Conservation (phyloP, 2,797 vertebrate species). For the Graptemys geographica region DNA sequence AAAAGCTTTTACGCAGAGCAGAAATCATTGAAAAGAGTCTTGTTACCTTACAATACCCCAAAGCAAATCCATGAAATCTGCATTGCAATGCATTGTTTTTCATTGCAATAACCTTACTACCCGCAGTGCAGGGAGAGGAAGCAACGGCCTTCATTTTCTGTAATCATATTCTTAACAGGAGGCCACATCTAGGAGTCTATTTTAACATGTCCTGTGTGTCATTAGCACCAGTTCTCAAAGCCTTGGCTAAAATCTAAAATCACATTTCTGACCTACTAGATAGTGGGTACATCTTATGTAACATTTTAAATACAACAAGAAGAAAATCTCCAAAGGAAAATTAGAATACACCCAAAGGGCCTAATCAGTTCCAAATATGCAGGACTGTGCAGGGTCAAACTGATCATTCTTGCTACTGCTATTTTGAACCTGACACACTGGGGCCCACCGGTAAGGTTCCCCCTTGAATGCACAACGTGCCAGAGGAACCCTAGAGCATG, state of each 20-base stretch:
- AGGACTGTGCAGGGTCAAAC: background rate
- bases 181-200: background rate
- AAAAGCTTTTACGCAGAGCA: constrained; percentile 45
- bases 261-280: background rate
- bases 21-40: constrained; percentile 52
- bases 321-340: background rate
- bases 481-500: background rate
- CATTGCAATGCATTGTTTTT: background rate
- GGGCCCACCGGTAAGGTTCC: fast-evolving
- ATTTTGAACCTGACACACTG: background rate
- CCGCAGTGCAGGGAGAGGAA: background rate
- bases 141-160: background rate
- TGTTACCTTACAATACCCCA: constrained; percentile 28
- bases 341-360: background rate
- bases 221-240: background rate
- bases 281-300: background rate
- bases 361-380: background rate
- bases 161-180: background rate
- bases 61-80: constrained; percentile 42
- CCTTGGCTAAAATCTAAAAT: background rate
- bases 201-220: background rate
- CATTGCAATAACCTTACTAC: background rate
- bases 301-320: background rate
- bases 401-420: background rate
- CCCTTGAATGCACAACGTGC: fast-evolving